A percentile compares a stretch with the other conserved stretches of the same genome.
These are phyloP conservation scores for Otocyon megalotis DNA, from an alignment of 2,113 vertebrate species.

Conservation along the genomic window DNA sequence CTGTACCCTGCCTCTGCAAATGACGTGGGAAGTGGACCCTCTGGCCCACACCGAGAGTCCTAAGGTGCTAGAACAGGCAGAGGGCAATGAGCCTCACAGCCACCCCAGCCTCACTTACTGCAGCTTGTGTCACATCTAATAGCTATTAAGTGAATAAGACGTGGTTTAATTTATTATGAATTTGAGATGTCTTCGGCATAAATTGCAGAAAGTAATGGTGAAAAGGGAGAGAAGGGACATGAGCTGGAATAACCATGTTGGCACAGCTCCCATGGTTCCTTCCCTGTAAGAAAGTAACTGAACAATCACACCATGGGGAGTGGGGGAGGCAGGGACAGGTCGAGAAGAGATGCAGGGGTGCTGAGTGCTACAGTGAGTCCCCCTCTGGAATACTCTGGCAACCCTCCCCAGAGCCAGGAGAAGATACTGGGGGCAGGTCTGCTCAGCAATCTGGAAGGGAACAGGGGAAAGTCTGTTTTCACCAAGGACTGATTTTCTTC, in stretches of 20 bases:
- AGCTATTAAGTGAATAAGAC: background rate
- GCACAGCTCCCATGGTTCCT: background rate
- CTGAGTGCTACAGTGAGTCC: accelerated
- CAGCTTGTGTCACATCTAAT: background rate
- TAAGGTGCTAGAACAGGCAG: background rate
- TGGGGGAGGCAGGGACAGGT: background rate
- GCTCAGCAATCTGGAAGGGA: background rate
- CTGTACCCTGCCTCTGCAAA: background rate
- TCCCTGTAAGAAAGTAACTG: background rate
- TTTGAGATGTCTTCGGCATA: background rate
- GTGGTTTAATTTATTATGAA: background rate
- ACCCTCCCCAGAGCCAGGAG: background rate
- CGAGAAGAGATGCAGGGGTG: background rate
- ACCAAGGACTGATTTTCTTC: background rate
- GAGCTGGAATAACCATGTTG: background rate
- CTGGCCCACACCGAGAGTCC: accelerated
- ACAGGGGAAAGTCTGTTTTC: background rate
- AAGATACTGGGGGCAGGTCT: background rate
- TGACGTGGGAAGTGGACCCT: too few species aligned
- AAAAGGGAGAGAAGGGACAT: background rate
- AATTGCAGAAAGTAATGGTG: background rate
- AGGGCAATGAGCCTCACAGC: background rate
- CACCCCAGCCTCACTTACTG: accelerated
- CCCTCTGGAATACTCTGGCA: accelerated
- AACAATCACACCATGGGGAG: background rate